Evolutionary conservation across 92 coral and sea anemone genomes (phyloP).

Genomic region (Umimayanthus kanabou): DNA sequence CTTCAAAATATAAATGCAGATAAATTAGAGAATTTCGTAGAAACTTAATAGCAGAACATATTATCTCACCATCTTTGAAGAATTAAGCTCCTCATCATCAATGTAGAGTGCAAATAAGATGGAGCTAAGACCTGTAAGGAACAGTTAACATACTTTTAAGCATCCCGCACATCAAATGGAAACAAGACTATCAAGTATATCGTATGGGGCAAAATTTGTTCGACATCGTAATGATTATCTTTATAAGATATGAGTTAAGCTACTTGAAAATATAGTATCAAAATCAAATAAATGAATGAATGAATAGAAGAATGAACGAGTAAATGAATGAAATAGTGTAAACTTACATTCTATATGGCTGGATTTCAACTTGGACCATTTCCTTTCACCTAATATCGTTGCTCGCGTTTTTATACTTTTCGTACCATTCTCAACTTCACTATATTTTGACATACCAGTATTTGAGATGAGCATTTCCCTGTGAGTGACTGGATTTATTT

Average conservation of each 20-base stretch:
- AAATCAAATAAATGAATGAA: not conserved
- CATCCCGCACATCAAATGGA: not conserved
- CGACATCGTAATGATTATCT: not conserved
- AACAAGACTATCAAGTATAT: no score
- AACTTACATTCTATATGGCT: no score
- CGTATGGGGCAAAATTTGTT: not conserved
- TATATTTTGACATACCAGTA: no score
- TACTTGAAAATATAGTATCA: not conserved
- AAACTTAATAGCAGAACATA: not conserved
- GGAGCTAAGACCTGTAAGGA: slow-evolving; percentile 77
- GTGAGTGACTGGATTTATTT: not conserved
- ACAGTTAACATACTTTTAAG: not conserved
- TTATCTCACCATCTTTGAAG: slow-evolving; percentile 75
- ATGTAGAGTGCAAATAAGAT: slow-evolving; percentile 93
- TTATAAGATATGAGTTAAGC: not conserved
- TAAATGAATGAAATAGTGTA: no score
- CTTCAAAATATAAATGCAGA: not conserved
- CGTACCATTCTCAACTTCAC: no score
- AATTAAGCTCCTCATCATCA: slow-evolving; percentile 86
- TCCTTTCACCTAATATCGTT: no score
- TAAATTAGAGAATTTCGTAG: not conserved
- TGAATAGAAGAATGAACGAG: no score
- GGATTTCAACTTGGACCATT: no score
- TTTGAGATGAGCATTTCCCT: not conserved
- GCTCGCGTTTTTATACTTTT: no score